Evolutionary conservation across 2,797 vertebrate genomes (phyloP).

Genomic region (Brachyrhaphis roseni): DNA sequence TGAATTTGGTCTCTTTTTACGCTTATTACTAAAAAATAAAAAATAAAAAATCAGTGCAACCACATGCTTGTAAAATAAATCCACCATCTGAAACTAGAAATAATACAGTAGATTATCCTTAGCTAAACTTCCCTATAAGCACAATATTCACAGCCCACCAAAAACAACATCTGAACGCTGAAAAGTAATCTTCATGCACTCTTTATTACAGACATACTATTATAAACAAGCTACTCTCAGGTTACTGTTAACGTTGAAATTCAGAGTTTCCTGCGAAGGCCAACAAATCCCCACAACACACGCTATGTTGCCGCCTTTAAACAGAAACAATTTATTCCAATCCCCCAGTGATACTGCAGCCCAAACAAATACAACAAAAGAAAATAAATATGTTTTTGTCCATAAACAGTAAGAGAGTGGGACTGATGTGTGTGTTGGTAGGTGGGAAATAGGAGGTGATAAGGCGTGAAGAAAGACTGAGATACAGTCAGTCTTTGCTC

Average conservation of each 20-base stretch:
- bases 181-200: not conserved
- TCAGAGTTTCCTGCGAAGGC: not conserved
- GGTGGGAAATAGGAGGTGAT: constrained; percentile 1
- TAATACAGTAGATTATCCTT: too few relatives aligned
- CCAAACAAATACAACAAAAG: constrained; percentile 23
- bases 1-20: not conserved
- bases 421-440: constrained; percentile 2
- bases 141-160: not conserved
- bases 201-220: not conserved
- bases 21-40: not conserved
- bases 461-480: not conserved
- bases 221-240: not conserved
- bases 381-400: constrained; percentile 38
- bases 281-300: constrained; percentile 24
- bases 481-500: not conserved
- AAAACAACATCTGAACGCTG: not conserved
- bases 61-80: not conserved
- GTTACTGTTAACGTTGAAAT: constrained; percentile 4
- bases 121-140: not conserved
- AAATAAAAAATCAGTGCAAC: not conserved
- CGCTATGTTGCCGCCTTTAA: constrained; percentile 21
- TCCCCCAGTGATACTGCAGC: constrained; percentile 24
- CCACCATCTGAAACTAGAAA: too few relatives aligned
- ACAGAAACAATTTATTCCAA: constrained; percentile 32
- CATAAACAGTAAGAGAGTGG: constrained; percentile 3